These are phyloP conservation scores for Halyomorpha halys DNA, from an alignment of 1,140 invertebrate genomes.

Conservation along the genomic window DNA sequence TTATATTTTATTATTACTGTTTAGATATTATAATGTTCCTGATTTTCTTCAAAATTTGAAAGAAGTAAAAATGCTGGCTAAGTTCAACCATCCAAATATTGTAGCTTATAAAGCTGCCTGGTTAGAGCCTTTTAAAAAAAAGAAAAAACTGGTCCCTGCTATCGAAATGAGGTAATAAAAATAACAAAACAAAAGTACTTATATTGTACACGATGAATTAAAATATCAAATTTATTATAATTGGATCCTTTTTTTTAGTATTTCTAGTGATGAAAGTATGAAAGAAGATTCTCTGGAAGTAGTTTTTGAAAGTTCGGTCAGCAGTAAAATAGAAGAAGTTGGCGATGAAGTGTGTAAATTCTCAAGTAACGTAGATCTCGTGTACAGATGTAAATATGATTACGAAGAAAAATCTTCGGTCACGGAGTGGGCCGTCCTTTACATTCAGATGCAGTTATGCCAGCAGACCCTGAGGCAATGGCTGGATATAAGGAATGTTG, in stretches of 20 bases:
- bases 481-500: conserved; percentile 49
- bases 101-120: conserved; percentile 75
- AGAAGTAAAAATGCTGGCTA: conserved; percentile 70
- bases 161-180: conserved; percentile 11
- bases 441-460: conserved; percentile 75
- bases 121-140: conserved; percentile 48
- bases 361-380: background rate
- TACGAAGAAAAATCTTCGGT: background rate
- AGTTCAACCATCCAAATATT: conserved; percentile 67
- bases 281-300: conserved; percentile 19
- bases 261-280: conserved; percentile 5
- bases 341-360: too few relatives aligned
- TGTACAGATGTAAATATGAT: background rate
- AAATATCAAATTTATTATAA: too few relatives aligned
- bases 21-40: conserved; percentile 35
- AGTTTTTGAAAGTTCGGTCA: conserved; percentile 16
- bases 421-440: conserved; percentile 51
- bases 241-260: background rate
- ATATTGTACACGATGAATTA: too few relatives aligned
- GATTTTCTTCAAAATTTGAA: conserved; percentile 50
- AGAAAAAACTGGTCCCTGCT: conserved; percentile 7
- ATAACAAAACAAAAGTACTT: too few relatives aligned
- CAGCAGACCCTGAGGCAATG: conserved; percentile 60
- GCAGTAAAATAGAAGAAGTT: too few relatives aligned
- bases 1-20: conserved; percentile 22